A percentile compares a stretch with the other conserved stretches of the same genome.
Evolutionary conservation across 1,140 invertebrate genomes (phyloP).

Genomic region (Drosophila obscura): DNA sequence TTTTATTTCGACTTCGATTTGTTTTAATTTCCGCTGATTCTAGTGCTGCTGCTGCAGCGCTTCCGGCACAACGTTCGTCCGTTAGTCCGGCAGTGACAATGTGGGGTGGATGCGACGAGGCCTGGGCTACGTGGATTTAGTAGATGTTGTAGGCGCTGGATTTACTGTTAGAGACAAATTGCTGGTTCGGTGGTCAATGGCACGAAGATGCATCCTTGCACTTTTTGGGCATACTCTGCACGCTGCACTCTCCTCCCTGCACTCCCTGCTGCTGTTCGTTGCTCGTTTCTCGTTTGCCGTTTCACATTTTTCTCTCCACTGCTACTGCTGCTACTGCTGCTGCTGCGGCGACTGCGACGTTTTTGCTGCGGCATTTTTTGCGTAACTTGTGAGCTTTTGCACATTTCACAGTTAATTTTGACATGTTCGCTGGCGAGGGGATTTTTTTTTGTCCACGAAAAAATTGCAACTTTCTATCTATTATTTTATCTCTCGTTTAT

Average conservation of each 20-base stretch:
- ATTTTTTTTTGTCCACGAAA: conserved; percentile 17
- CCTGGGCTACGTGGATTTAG: conserved; percentile 19
- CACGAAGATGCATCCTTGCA: conserved; percentile 57
- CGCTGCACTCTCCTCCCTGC: conserved; percentile 20
- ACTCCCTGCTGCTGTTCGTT: conserved; percentile 29
- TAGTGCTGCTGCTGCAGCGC: conserved; percentile 44
- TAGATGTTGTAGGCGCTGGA: conserved; percentile 23
- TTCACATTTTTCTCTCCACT: conserved; percentile 65
- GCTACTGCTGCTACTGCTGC: conserved; percentile 34
- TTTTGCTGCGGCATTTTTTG: conserved; percentile 73
- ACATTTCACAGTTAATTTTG: conserved; percentile 63
- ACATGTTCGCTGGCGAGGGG: conserved; percentile 40
- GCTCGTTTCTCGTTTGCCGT: conserved; percentile 56
- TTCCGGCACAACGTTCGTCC: conserved; percentile 38
- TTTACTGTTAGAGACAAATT: conserved; percentile 63
- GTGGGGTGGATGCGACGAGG: conserved; percentile 32
- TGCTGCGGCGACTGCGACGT: neutral
- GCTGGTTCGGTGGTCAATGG: conserved; percentile 75
- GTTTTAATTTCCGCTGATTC: conserved; percentile 66
- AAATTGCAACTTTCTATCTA: conserved; percentile 30
- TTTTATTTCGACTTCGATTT: conserved; percentile 61
- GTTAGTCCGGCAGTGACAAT: conserved; percentile 30
- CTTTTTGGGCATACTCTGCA: conserved; percentile 28
- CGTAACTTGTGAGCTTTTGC: conserved; percentile 71
- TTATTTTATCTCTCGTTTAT: conserved; percentile 36